These are phyloP conservation scores for Silurus glanis DNA, from an alignment of 2,113 vertebrate species.

Conservation along the genomic window DNA sequence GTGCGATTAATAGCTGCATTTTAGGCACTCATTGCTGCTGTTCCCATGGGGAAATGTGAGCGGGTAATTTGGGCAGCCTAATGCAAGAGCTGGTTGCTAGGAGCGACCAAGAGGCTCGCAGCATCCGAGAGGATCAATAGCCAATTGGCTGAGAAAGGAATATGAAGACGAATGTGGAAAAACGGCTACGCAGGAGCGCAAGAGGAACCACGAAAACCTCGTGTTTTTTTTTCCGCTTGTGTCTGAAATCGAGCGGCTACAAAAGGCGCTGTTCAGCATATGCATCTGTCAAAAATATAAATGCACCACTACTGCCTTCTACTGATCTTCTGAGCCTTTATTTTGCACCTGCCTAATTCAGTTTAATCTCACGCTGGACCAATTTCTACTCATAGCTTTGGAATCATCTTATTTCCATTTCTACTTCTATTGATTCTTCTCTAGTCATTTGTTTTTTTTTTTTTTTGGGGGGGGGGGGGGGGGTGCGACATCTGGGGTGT, in stretches of 20 bases:
- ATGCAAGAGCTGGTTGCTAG: conserved; percentile 70
- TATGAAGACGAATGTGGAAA: conserved; percentile 3
- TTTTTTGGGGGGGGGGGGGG: not conserved
- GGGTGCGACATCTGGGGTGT: not conserved
- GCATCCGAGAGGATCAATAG: conserved; percentile 65
- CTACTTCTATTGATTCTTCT: not conserved
- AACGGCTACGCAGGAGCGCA: not conserved
- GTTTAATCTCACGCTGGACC: not conserved
- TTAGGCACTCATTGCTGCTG: conserved; percentile 47
- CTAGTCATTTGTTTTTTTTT: too few relatives aligned
- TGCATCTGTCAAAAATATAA: not conserved
- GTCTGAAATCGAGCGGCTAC: not conserved
- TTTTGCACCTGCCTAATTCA: not conserved
- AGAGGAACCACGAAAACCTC: not conserved
- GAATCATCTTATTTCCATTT: not conserved
- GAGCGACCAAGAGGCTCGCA: conserved; percentile 65
- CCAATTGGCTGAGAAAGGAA: conserved; percentile 55
- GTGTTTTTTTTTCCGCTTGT: not conserved
- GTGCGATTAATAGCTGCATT: conserved; percentile 39
- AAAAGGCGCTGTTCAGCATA: not conserved
- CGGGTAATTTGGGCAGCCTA: conserved; percentile 50
- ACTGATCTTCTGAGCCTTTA: not conserved
- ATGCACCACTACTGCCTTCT: not conserved
- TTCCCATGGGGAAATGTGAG: conserved; percentile 44
- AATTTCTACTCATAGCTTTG: not conserved